These are phyloP conservation scores for Pan troglodytes DNA, from an alignment of 2,113 vertebrate genomes.

Conservation along the genomic window DNA sequence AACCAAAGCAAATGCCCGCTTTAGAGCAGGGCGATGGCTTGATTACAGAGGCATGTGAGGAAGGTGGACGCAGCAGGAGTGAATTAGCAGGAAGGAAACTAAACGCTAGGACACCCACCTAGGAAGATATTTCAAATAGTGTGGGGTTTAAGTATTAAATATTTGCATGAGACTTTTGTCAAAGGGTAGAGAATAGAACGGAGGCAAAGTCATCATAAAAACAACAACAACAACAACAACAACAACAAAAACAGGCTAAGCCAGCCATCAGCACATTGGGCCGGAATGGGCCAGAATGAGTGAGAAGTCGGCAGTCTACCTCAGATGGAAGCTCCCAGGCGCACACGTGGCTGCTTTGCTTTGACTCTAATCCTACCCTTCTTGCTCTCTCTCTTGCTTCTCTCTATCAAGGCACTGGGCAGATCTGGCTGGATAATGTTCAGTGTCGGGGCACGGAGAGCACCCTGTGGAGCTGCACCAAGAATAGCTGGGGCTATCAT, in stretches of 20 bases:
- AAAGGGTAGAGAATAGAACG: background rate
- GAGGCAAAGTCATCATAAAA: background rate
- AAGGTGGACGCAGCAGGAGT: background rate
- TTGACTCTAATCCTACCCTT: background rate
- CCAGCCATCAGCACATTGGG: fast-evolving
- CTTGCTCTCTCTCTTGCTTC: background rate
- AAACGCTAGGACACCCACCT: background rate
- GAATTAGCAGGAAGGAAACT: background rate
- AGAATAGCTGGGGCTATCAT: constrained; percentile 65
- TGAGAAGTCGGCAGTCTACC: no score
- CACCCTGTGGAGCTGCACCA: constrained; percentile 78
- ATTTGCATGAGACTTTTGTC: background rate
- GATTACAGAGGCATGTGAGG: background rate
- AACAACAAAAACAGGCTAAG: no score
- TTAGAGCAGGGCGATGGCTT: background rate
- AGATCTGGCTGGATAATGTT: constrained; percentile 90
- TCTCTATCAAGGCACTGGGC: constrained; percentile 83
- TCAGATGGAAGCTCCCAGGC: background rate
- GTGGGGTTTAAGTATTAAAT: background rate
- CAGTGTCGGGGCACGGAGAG: constrained; percentile 81
- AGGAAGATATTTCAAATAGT: background rate
- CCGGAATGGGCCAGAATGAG: no score
- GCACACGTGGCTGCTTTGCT: fast-evolving
- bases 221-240: no score
- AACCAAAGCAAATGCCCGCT: background rate